Base-by-base conservation (phyloP, 2,888 invertebrate species). In the Ophraella communa region DNA sequence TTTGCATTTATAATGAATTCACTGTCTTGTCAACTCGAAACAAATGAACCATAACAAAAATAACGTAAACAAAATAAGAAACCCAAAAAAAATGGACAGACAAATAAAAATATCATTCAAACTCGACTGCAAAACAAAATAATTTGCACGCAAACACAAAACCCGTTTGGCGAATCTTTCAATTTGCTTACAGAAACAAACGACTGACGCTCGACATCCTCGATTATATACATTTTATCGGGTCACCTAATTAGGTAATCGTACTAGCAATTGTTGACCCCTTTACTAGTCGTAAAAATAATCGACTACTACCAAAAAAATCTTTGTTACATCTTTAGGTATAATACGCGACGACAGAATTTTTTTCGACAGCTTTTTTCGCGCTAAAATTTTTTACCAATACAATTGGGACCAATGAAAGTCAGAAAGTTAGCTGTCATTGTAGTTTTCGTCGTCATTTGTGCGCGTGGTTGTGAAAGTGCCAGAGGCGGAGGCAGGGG, bases 401-500 rank as follows among this genome's bases (percentile, higher is more conserved):
- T n/a, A 27, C 65, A 64, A 67, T 65, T 64, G 64, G 45, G 27
- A 44, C 49, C 56, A 62, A 73, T 73, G 71, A 49, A 62, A 60
- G 57, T 58, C 63, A 70, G 62, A 62, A 72, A 64, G 62, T 65
- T 66, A 21, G 58, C 67, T 54, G 53, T 69, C 44, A 52, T 71
- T 54, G 33, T 69, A 18, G n/a, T n/a, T n/a, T 64, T 47, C 65
- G 24, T 64, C 20, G 44, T 51, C 57, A 57, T 65, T 49, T 66
- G 58, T 63, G 61, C 54, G n/a, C 62, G 61, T 51, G 54, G 44
- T 42, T 66, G 57, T 61, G 51, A 65, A 60, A 44, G 57, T 65
- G 74, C 74, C 20, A 69, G 76, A 49, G 74, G 70, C 20, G 73
- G 73, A 18, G 74, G 73, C 44, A 71, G 76, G 62, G 74, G 76